Percentiles rank a stretch among this genome's conserved stretches.
Conservation (phyloP, 2,888 invertebrate species). For the Cepaea hortensis region DNA sequence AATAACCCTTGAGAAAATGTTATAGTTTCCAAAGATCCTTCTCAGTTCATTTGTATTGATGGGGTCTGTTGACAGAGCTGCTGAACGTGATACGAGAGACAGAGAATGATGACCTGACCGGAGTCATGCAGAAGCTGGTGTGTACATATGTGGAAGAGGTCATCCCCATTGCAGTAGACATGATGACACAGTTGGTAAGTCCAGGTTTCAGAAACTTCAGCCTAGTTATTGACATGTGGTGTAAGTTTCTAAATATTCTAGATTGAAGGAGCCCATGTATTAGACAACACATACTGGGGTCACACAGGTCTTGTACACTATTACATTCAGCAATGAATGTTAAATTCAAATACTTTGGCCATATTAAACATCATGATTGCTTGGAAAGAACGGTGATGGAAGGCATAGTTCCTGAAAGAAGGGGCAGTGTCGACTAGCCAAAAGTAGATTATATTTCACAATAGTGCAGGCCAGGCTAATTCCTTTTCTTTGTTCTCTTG, state of each 20-base stretch:
- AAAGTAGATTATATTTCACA: too few relatives aligned
- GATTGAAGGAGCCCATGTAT: too few relatives aligned
- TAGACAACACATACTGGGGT: too few relatives aligned
- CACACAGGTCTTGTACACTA: too few relatives aligned
- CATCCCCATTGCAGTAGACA: constrained; percentile 93
- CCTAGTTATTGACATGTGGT: neutral
- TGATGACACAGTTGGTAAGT: constrained; percentile 89
- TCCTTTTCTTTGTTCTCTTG: too few relatives aligned
- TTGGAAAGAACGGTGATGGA: too few relatives aligned
- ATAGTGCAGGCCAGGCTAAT: too few relatives aligned
- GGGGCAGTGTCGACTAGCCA: too few relatives aligned
- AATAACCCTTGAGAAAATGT: neutral
- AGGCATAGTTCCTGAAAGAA: too few relatives aligned
- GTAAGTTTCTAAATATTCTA: neutral
- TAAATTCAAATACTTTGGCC: too few relatives aligned
- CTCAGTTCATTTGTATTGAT: neutral
- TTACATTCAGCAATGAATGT: too few relatives aligned
- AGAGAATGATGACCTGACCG: constrained; percentile 97
- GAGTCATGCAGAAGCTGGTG: constrained; percentile 91
- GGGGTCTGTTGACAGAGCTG: constrained; percentile 81
- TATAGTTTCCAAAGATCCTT: neutral
- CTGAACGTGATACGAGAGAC: constrained; percentile 94
- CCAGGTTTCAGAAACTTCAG: neutral
- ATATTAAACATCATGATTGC: too few relatives aligned
- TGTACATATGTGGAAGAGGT: constrained; percentile 92